Evolutionary conservation across 2,888 invertebrate genomes (phyloP).

Genomic region (Melinaea marsaeus): DNA sequence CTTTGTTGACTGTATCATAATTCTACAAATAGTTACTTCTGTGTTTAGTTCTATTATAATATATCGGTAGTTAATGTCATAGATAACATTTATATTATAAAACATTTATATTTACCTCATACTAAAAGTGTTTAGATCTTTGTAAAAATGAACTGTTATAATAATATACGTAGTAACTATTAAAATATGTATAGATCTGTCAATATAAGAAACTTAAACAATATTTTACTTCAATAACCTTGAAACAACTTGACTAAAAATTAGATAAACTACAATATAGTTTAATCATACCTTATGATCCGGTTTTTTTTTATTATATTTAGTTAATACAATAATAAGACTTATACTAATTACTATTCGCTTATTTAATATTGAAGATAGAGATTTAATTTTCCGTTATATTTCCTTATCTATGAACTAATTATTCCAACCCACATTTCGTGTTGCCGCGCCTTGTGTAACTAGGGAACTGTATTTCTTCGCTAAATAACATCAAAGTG

Average conservation of each 20-base stretch:
- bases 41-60: constrained; percentile 19
- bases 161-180: constrained; percentile 19
- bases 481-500: no score
- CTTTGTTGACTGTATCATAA: constrained; percentile 19
- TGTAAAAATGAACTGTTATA: constrained; percentile 24
- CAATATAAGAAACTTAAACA: constrained; percentile 11
- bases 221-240: background rate
- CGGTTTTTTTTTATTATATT: no score
- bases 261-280: no score
- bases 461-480: no score
- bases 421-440: no score
- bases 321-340: no score
- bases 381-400: constrained; percentile 26
- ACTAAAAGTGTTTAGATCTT: constrained; percentile 29
- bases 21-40: constrained; percentile 25
- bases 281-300: no score
- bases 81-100: constrained; percentile 13
- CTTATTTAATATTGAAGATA: background rate
- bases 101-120: constrained; percentile 27
- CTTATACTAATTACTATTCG: no score
- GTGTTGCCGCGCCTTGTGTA: no score
- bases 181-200: constrained; percentile 25
- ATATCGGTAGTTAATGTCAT: constrained; percentile 25
- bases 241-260: constrained; percentile 18
- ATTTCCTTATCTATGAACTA: background rate